Base-by-base conservation (phyloP, 2,113 vertebrate species). In the Notothenia coriiceps region DNA sequence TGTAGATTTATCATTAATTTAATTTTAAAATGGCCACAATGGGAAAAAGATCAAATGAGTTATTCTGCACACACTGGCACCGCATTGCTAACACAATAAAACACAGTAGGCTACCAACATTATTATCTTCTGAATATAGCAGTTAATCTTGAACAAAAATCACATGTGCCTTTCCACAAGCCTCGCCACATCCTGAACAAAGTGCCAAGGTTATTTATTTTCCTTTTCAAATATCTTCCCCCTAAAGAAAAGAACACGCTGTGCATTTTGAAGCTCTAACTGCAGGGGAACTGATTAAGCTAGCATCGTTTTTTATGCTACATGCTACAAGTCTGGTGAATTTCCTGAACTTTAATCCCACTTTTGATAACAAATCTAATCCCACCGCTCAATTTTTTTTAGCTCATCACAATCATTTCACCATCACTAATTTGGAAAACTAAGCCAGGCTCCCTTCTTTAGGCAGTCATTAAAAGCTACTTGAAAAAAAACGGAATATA, bases 11-110 rank as follows among this genome's bases (percentile, higher is more conserved):
- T 60, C 20, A 52, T 47, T 51, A 6, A 54, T 57, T 10, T 18
- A 5, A 46, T 51, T 75, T 33, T 2, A 67, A 79, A 79, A 56
- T 57, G 74, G 51, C 59, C 63, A 59, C 74, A 15, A 9, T 29
- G 29, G 25, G 62, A 66, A 47, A 17, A 63, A 73, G 56, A 52
- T 46, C 1, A 15, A 20, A 29, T 4, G 3, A 29, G 10, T 17
- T 46, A 7, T 25, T 43, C 46, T 20, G 17, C 44, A 84, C 72
- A 80, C 68, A 79, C 57, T 63, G 75, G 64, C 64, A 51, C 56
- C 83, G 65, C 57, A 79, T 61, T 18, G 68, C 77, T 70, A 74
- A 80, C 57, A 83, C 72, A 44, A 76, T 70, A 86, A 69, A 77
- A 66, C 70, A 22, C 6, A 51, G 20, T 10, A 22, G 22, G 22